Percentiles rank a stretch among this genome's conserved stretches.
phyloP scores from a whole-genome alignment of 2,113 vertebrate genomes.

The Larimichthys crocea region DNA sequence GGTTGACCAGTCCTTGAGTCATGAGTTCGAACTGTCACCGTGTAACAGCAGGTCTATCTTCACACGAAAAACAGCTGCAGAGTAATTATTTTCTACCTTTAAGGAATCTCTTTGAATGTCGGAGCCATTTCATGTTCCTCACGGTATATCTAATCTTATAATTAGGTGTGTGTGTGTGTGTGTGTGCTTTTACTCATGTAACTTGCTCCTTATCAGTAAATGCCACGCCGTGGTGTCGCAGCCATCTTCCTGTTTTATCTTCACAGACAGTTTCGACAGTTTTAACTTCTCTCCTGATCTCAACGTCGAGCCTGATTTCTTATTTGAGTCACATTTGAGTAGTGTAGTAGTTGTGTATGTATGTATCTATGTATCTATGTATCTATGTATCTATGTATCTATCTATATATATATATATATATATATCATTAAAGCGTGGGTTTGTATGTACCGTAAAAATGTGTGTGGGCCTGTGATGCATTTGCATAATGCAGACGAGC shows the following conservation, averaged over 20 bases:
- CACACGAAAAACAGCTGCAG: neutral
- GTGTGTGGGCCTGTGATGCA: constrained; percentile 14
- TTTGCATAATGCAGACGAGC: constrained; percentile 50
- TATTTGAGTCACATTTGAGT: neutral
- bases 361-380: no score
- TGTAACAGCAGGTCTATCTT: neutral
- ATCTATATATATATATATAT: no score
- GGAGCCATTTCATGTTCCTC: neutral
- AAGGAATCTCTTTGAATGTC: neutral
- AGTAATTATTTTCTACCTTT: neutral
- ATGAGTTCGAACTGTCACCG: constrained; percentile 10
- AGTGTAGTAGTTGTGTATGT: no score
- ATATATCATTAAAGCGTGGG: neutral
- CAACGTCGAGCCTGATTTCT: neutral
- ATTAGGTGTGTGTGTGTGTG: neutral
- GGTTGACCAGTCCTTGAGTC: constrained; percentile 37
- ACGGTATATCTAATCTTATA: neutral
- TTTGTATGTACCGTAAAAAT: neutral
- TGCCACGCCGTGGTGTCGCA: constrained; percentile 31
- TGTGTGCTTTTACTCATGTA: neutral
- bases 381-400: no score
- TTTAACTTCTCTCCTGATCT: neutral
- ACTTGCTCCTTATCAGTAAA: constrained; percentile 51
- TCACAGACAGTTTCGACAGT: constrained; percentile 19
- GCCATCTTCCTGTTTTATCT: constrained; percentile 58